These are phyloP conservation scores for Standfussiana lucernea DNA, from an alignment of 2,888 invertebrate genomes.

Conservation along the genomic window DNA sequence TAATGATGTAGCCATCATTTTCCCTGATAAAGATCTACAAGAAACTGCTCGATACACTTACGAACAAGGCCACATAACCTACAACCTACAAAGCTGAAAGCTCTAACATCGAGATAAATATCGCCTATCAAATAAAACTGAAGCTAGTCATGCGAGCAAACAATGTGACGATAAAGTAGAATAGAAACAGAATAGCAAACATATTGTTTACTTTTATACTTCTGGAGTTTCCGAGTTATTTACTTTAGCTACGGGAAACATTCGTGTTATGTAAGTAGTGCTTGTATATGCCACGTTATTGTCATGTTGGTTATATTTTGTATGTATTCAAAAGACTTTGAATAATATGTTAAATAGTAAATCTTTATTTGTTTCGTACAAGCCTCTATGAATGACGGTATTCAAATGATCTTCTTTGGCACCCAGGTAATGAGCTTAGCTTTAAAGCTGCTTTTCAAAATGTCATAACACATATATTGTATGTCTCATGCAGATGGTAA, in stretches of 20 bases:
- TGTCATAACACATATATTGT: not conserved
- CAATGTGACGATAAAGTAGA: conserved; percentile 55
- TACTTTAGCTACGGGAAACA: conserved; percentile 39
- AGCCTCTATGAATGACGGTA: not conserved
- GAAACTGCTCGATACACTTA: not conserved
- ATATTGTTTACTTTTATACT: conserved; percentile 61
- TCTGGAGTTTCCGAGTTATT: conserved; percentile 56
- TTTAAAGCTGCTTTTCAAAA: not conserved
- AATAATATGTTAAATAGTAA: not conserved
- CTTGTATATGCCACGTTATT: conserved; percentile 28
- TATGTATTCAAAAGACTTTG: conserved; percentile 9
- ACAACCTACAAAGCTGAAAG: conserved; percentile 5
- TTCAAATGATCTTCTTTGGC: not conserved
- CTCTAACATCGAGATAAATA: conserved; percentile 47
- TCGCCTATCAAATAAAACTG: conserved; percentile 54
- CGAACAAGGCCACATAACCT: not conserved
- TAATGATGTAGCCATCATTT: not conserved
- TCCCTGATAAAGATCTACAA: not conserved
- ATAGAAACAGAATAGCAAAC: conserved; percentile 55
- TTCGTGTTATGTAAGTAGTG: conserved; percentile 46
- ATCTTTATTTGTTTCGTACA: not conserved
- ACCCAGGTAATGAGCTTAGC: not conserved
- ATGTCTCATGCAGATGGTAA: not conserved
- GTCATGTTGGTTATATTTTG: conserved; percentile 21
- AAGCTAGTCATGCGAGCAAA: conserved; percentile 47